Base-by-base conservation (phyloP, 2,113 vertebrate genomes). In the Mormyrus lacerda region DNA sequence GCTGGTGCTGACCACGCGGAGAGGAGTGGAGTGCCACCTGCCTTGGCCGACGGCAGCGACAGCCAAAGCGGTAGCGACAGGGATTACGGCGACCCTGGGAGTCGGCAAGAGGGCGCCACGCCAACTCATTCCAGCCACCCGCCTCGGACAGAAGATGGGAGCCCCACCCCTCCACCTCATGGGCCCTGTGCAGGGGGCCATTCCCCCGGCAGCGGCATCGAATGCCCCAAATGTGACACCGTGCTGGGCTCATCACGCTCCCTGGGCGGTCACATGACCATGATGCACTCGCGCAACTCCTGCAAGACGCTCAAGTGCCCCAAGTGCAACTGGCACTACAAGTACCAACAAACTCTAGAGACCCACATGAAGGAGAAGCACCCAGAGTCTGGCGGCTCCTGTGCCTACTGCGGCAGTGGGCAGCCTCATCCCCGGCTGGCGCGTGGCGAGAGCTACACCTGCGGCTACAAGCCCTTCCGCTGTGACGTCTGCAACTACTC, bases 401-500 rank as follows among this genome's bases (percentile, higher is more conserved):
- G 98, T 92, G 97, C 94, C 90, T 99, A 99, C 96, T 99, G 98
- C 94, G 98, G 97, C 95, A 98, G 97, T 90, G 98, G 98, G 94
- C 98, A 99, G 95, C 97, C 98, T 94, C 98, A 99, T 92, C 98
- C 98, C 87, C 96, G 98, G 95, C 97, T 99, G 89, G 98, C 98
- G 92, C 96, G 98, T 93, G 98, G 98, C 69, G 98, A 99, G 96
- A 99, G 98, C 95, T 99, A 99, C 94, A 99, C 98, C 88, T 99
- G 98, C 96, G 98, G 98, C 96, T 99, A 99, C 97, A 99, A 99
- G 96, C 98, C 98, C 94, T 99, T 99, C 96, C 98, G 98, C 90
- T 99, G 98, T 90, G 98, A 99, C 97, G 98, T 99, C 93, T 99
- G 98, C 96, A 99, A 99, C 96, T 99, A 99, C 96, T 99, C 98